Percentiles rank a stretch among this genome's conserved stretches.
These are phyloP conservation scores for Porites lutea DNA, from an alignment of 64 coral and sea anemone genomes.

Conservation along the genomic window DNA sequence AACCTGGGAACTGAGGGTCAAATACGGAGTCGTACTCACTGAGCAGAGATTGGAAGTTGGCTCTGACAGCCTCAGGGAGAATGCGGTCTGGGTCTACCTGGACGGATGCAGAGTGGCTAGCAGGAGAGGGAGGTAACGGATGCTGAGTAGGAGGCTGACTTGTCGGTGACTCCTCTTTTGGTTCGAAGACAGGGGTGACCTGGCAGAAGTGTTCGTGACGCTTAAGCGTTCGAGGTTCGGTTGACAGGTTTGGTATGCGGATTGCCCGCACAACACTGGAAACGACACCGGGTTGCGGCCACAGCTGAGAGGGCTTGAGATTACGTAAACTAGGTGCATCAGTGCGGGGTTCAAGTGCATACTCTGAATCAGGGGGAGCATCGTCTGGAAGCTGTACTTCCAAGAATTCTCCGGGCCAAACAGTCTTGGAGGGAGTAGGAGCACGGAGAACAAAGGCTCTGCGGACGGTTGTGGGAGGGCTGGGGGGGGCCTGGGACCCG, in stretches of 20 bases:
- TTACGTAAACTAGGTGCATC: background rate
- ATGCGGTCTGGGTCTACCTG: background rate
- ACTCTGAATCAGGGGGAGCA: background rate
- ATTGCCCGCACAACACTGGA: constrained; percentile 11
- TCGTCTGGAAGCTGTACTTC: constrained; percentile 28
- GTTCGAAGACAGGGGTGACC: background rate
- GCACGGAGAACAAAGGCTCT: background rate
- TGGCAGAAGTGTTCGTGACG: constrained; percentile 41
- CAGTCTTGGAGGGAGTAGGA: constrained; percentile 27
- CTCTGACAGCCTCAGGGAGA: background rate
- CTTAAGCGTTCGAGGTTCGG: constrained; percentile 2
- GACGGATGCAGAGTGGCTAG: background rate
- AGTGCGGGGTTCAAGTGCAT: constrained; percentile 32
- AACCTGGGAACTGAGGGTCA: constrained; percentile 9
- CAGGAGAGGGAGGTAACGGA: background rate
- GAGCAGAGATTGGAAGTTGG: constrained; percentile 41
- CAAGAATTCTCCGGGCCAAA: constrained; percentile 63
- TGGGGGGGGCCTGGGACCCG: background rate
- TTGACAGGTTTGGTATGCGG: constrained; percentile 27
- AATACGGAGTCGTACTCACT: constrained; percentile 43
- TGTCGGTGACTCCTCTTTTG: background rate
- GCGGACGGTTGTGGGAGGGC: background rate
- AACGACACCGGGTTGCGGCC: background rate
- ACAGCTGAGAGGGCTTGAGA: constrained; percentile 17
- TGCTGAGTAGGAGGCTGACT: background rate